These are phyloP conservation scores for Drosophila ohnishii DNA, from an alignment of 1,140 invertebrate species.

Conservation along the genomic window DNA sequence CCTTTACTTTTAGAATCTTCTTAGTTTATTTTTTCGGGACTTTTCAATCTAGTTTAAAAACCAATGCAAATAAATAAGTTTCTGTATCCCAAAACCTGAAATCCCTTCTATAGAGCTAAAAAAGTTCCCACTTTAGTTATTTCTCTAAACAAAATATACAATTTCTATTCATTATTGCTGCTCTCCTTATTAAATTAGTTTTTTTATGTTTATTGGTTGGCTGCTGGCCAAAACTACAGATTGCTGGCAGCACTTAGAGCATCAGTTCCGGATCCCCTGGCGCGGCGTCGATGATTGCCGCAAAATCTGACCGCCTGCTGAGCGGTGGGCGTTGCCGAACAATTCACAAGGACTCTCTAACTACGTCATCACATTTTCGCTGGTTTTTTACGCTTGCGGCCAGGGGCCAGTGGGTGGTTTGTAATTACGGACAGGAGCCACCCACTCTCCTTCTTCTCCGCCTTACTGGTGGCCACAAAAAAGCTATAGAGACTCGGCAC, in stretches of 20 bases:
- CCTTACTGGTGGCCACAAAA: slow-evolving; percentile 54
- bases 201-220: slow-evolving; percentile 50
- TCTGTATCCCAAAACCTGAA: background rate
- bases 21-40: background rate
- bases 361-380: slow-evolving; percentile 74
- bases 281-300: slow-evolving; percentile 63
- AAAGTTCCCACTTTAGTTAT: slow-evolving; percentile 2
- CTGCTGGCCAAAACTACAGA: slow-evolving; percentile 44
- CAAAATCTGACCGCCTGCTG: slow-evolving; percentile 61
- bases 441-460: slow-evolving; percentile 29
- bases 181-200: slow-evolving; percentile 46
- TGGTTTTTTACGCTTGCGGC: slow-evolving; percentile 59
- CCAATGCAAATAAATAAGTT: background rate
- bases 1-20: background rate
- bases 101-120: background rate
- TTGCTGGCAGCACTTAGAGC: slow-evolving; percentile 60
- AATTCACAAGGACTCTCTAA: slow-evolving; percentile 65
- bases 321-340: slow-evolving; percentile 75
- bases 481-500: slow-evolving; percentile 51
- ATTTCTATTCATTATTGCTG: slow-evolving; percentile 6
- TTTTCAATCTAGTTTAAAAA: background rate
- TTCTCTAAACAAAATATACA: slow-evolving; percentile 11
- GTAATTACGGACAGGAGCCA: slow-evolving; percentile 72
- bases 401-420: slow-evolving; percentile 64
- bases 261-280: slow-evolving; percentile 28